phyloP scores from a whole-genome alignment of 2,888 invertebrate genomes.

The Boloria euphrosyne region DNA sequence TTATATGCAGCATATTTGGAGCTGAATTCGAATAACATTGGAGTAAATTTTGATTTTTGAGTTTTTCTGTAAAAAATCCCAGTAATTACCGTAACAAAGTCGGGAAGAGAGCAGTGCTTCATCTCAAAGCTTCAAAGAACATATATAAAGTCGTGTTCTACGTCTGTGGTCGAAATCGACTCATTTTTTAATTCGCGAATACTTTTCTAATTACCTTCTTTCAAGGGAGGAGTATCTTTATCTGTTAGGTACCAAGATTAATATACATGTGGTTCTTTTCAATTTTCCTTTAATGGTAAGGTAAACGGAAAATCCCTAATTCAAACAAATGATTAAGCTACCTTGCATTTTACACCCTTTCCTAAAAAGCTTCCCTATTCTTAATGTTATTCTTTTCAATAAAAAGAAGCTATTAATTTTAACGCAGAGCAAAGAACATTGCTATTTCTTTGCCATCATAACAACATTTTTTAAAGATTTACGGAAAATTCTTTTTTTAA shows the following conservation, averaged over 20 bases:
- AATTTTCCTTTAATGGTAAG: not conserved
- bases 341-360: conserved; percentile 53
- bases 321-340: conserved; percentile 63
- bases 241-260: not conserved
- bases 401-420: conserved; percentile 72
- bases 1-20: no score
- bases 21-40: no score
- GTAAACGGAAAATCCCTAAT: conserved; percentile 34
- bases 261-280: not conserved
- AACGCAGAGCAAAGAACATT: conserved; percentile 58
- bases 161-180: no score
- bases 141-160: no score
- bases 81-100: no score
- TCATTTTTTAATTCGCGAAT: no score
- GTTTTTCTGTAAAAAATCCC: no score
- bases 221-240: no score
- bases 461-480: conserved; percentile 52
- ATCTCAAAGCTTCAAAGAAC: no score
- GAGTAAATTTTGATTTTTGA: no score
- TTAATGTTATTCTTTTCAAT: conserved; percentile 43
- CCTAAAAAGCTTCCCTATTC: conserved; percentile 50
- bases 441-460: conserved; percentile 59
- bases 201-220: no score
- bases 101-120: no score
- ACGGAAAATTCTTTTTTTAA: conserved; percentile 55